Conservation (phyloP, 2,113 vertebrate species). For the Panthera uncia region DNA sequence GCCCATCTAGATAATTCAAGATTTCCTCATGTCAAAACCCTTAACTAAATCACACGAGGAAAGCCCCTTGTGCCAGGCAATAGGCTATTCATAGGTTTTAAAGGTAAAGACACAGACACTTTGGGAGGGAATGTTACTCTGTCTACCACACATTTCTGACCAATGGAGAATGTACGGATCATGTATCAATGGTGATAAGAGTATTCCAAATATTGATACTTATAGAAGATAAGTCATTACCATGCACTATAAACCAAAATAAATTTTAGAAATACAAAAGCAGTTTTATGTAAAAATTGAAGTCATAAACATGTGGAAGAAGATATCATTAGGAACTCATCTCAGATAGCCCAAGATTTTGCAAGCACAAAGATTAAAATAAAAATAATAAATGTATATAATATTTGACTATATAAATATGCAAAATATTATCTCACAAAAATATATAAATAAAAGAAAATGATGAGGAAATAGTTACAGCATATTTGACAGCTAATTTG, state of each 20-base stretch:
- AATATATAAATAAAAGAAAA: not conserved
- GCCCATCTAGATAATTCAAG: not conserved
- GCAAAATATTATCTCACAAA: not conserved
- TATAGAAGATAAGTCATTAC: not conserved
- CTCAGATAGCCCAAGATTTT: not conserved
- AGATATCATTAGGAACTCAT: not conserved
- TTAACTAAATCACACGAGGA: not conserved
- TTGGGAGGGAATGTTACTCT: not conserved
- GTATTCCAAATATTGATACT: not conserved
- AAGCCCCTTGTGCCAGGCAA: not conserved
- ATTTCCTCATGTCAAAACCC: not conserved
- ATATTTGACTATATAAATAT: not conserved
- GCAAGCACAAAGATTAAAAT: not conserved
- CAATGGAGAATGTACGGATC: not conserved
- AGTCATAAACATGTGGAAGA: not conserved
- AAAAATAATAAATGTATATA: not conserved
- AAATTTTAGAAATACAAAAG: not conserved
- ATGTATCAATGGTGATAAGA: not conserved
- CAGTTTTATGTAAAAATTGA: not conserved
- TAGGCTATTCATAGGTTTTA: not conserved
- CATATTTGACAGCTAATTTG: not conserved
- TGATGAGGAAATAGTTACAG: not conserved
- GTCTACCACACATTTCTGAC: not conserved
- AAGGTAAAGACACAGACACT: not conserved
- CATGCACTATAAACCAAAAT: not conserved